A percentile compares a stretch with the other conserved stretches of the same genome.
Conservation (phyloP, 1,140 invertebrate species). For the Pogonus chalceus region DNA sequence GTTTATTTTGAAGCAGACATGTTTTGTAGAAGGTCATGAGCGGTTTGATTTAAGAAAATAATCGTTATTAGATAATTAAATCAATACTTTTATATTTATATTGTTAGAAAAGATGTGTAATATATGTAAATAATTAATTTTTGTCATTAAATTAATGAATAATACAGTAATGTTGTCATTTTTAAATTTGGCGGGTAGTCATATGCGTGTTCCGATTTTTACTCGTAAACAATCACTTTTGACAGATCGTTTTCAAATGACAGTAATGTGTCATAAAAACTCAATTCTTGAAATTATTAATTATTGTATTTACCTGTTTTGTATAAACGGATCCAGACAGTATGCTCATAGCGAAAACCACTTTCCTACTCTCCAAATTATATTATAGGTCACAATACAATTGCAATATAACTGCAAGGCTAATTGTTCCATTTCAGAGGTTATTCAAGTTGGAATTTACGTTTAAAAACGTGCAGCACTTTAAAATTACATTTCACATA, state of each 20-base stretch:
- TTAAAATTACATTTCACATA: neutral
- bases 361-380: conserved; percentile 7
- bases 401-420: neutral
- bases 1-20: too few species aligned
- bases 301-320: neutral
- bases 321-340: neutral
- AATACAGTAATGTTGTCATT: neutral
- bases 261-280: conserved; percentile 7
- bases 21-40: too few species aligned
- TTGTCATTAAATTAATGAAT: too few species aligned
- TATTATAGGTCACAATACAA: conserved; percentile 7
- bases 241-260: conserved; percentile 18
- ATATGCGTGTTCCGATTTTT: conserved; percentile 14
- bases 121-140: too few species aligned
- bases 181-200: conserved; percentile 26
- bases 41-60: too few species aligned
- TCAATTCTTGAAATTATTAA: neutral
- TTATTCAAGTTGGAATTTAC: neutral
- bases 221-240: conserved; percentile 32
- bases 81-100: too few species aligned
- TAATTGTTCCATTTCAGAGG: conserved; percentile 3
- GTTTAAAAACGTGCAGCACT: neutral
- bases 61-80: too few species aligned
- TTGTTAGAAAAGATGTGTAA: too few species aligned
- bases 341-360: conserved; percentile 4